These are phyloP conservation scores for Autographa gamma DNA, from an alignment of 2,888 invertebrate genomes.

Conservation along the genomic window DNA sequence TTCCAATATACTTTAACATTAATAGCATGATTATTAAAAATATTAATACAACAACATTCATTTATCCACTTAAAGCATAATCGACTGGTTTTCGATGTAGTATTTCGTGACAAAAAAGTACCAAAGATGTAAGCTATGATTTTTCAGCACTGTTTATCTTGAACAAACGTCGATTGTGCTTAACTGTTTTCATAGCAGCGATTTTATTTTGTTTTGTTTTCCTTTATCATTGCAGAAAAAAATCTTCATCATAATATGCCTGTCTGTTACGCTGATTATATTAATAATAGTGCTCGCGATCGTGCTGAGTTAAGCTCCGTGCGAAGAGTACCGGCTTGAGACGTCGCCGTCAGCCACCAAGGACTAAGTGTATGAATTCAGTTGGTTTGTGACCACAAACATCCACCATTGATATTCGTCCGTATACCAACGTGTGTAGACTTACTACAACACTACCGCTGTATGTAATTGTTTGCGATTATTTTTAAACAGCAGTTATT, in stretches of 20 bases:
- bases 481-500: conserved; percentile 41
- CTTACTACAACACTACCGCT: conserved; percentile 45
- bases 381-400: conserved; percentile 60
- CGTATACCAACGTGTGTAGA: conserved; percentile 57
- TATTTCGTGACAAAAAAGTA: neutral
- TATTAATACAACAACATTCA: conserved; percentile 20
- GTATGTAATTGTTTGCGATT: conserved; percentile 49
- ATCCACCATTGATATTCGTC: conserved; percentile 66
- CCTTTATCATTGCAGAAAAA: conserved; percentile 94
- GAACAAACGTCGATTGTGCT: conserved; percentile 37
- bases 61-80: conserved; percentile 23
- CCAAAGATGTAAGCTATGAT: neutral
- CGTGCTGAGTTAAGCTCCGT: conserved; percentile 70
- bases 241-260: conserved; percentile 96
- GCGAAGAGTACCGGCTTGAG: conserved; percentile 61
- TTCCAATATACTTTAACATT: conserved; percentile 7
- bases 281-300: conserved; percentile 92
- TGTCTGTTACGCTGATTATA: conserved; percentile 93
- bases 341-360: conserved; percentile 59
- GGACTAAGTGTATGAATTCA: conserved; percentile 61
- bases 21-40: conserved; percentile 28
- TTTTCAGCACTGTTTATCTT: neutral
- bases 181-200: conserved; percentile 49
- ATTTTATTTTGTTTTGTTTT: conserved; percentile 87
- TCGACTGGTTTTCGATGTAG: conserved; percentile 31